Conservation (phyloP, 1,140 invertebrate species). For the Euborellia annulipes region DNA sequence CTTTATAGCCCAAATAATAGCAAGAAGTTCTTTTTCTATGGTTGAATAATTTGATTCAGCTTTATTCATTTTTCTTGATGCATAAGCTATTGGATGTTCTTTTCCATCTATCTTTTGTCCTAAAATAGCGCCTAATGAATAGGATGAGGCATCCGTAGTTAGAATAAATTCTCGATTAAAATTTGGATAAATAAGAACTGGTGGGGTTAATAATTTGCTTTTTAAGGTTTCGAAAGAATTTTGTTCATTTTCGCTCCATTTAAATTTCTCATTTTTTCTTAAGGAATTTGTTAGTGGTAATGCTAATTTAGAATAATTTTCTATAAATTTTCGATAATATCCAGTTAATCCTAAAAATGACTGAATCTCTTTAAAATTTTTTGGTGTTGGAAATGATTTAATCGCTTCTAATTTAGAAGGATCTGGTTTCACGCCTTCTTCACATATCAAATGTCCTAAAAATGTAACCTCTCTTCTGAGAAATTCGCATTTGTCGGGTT, state of each 20-base stretch:
- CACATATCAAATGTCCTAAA: constrained; percentile 14
- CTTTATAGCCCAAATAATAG: constrained; percentile 27
- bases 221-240: constrained; percentile 11
- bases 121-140: constrained; percentile 16
- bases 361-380: constrained; percentile 19
- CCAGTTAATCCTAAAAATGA: constrained; percentile 16
- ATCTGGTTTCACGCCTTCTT: constrained; percentile 12
- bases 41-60: constrained; percentile 20
- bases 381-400: constrained; percentile 17
- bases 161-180: constrained; percentile 20
- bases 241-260: constrained; percentile 11
- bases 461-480: constrained; percentile 10
- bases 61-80: constrained; percentile 16
- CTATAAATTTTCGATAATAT: constrained; percentile 17
- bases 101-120: constrained; percentile 14
- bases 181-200: constrained; percentile 18
- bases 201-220: constrained; percentile 7
- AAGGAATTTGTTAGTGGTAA: constrained; percentile 18
- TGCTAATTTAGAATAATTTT: constrained; percentile 18
- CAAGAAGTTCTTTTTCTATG: constrained; percentile 26
- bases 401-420: constrained; percentile 17
- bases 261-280: constrained; percentile 15
- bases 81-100: constrained; percentile 18
- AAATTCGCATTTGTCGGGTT: constrained; percentile 16
- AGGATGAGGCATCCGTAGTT: constrained; percentile 18